A percentile compares a stretch with the other conserved stretches of the same genome.
Evolutionary conservation across 2,113 vertebrate species (phyloP).

Genomic region (Cricetomys ansorgei): DNA sequence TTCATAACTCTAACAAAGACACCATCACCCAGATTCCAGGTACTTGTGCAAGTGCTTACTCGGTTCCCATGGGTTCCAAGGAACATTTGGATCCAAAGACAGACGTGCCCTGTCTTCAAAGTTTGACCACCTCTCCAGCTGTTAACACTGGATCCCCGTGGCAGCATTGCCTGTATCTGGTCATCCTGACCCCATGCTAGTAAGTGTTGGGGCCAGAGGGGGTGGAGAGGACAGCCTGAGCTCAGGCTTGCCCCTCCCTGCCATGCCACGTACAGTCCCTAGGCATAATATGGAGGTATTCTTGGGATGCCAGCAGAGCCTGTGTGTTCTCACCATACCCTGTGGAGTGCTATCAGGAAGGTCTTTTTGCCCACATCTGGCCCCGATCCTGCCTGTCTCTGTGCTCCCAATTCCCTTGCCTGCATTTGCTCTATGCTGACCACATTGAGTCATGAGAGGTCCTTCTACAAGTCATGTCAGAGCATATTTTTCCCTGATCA

Average conservation of each 20-base stretch:
- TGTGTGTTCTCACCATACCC: not conserved
- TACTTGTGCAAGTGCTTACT: not conserved
- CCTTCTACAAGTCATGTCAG: not conserved
- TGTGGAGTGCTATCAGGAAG: not conserved
- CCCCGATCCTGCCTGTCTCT: not conserved
- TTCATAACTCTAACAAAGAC: not conserved
- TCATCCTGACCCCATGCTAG: not conserved
- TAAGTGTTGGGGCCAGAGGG: rapidly evolving
- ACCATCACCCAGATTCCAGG: not conserved
- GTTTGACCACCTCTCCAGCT: not conserved
- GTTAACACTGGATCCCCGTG: not conserved
- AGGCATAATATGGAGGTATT: not conserved
- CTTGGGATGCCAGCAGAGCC: not conserved
- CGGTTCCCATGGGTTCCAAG: not conserved
- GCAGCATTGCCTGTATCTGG: not conserved
- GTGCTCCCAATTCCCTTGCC: not conserved
- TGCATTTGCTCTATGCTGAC: not conserved
- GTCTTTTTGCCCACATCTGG: not conserved
- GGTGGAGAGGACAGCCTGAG: too few species aligned
- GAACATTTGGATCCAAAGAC: not conserved
- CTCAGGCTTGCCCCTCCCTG: not conserved
- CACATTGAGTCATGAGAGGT: not conserved
- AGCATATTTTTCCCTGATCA: not conserved
- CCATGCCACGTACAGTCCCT: not conserved
- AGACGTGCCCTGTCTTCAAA: not conserved